Evolutionary conservation across 2,113 vertebrate species (phyloP).

Genomic region (Sapayoa aenigma): DNA sequence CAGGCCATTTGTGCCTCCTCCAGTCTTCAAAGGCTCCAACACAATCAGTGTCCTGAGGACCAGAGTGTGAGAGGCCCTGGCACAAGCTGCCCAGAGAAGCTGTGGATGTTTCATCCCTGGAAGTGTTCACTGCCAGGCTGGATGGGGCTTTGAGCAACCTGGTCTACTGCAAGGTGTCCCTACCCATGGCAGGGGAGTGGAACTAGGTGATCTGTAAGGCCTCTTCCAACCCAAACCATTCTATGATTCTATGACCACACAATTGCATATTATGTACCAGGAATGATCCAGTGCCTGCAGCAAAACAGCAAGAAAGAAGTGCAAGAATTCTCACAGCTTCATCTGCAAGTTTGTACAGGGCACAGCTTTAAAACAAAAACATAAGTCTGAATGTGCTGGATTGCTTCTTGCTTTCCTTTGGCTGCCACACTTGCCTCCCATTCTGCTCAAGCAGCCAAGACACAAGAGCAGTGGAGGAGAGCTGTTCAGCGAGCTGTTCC

Average conservation of each 20-base stretch:
- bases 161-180: neutral
- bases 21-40: neutral
- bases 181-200: neutral
- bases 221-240: neutral
- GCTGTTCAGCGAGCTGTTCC: neutral
- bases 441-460: neutral
- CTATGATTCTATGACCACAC: neutral
- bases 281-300: neutral
- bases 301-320: neutral
- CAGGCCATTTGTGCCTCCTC: neutral
- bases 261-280: neutral
- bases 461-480: neutral
- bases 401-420: neutral
- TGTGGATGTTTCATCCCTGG: neutral
- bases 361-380: neutral
- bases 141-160: fast-evolving
- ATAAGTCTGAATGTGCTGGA: neutral
- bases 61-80: neutral
- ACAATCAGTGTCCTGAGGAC: neutral
- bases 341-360: neutral
- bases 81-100: neutral
- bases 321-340: neutral
- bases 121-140: neutral
- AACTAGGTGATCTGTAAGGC: neutral
- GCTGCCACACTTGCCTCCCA: fast-evolving